phyloP scores from a whole-genome alignment of 2,888 invertebrate species.

The Agelastica alni region DNA sequence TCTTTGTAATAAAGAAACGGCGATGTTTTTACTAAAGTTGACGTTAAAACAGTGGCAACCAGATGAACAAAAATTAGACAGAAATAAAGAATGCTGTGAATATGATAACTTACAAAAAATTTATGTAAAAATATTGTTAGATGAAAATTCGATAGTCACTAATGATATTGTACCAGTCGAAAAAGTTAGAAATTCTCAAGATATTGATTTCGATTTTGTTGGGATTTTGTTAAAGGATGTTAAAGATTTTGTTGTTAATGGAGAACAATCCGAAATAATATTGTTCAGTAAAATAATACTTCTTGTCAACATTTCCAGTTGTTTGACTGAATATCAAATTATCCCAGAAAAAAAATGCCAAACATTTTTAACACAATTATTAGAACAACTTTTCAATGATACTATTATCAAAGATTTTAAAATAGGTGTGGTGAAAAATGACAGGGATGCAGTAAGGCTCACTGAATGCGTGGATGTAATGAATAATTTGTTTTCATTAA shows the following conservation, averaged over 20 bases:
- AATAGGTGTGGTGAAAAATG: constrained; percentile 23
- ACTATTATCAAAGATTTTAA: constrained; percentile 9
- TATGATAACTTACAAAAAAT: constrained; percentile 43
- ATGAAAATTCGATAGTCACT: constrained; percentile 29
- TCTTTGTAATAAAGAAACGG: constrained; percentile 34
- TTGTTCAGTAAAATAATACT: constrained; percentile 32
- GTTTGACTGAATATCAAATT: constrained; percentile 31
- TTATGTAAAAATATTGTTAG: constrained; percentile 45
- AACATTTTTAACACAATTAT: constrained; percentile 17
- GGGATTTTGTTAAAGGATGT: constrained; percentile 23
- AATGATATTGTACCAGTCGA: background rate
- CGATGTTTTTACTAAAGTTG: constrained; percentile 44
- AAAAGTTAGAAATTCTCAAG: constrained; percentile 22
- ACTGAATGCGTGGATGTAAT: constrained; percentile 30
- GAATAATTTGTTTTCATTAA: constrained; percentile 32
- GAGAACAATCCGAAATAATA: constrained; percentile 24
- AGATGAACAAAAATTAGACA: constrained; percentile 4
- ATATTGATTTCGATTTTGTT: constrained; percentile 30
- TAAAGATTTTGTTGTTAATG: constrained; percentile 23
- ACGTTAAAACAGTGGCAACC: constrained; percentile 47
- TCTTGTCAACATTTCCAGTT: constrained; percentile 33
- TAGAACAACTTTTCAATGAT: constrained; percentile 20
- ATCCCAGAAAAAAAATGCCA: constrained; percentile 27
- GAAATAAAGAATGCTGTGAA: constrained; percentile 18
- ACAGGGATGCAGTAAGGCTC: constrained; percentile 31